Evolutionary conservation across 2,113 vertebrate species (phyloP).

Genomic region (Motacilla tschutschensis): DNA sequence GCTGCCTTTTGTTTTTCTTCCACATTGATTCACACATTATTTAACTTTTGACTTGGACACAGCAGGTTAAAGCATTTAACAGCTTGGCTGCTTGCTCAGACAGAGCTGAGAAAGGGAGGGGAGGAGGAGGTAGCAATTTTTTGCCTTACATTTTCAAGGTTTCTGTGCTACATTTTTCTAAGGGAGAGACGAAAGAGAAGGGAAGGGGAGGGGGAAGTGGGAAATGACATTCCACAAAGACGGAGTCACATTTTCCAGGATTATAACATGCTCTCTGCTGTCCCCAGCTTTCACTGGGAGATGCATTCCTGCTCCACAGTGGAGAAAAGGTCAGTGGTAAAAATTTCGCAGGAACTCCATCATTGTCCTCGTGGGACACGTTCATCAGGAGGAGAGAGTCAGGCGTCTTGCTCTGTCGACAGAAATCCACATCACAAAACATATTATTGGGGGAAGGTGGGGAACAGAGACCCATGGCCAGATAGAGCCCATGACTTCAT

Average conservation of each 20-base stretch:
- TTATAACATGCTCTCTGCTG: neutral
- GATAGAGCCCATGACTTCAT: neutral
- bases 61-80: slow-evolving; percentile 56
- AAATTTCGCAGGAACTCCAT: slow-evolving; percentile 30
- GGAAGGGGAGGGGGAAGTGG: neutral
- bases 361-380: slow-evolving; percentile 14
- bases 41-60: slow-evolving; percentile 37
- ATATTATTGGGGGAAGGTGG: neutral
- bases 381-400: slow-evolving; percentile 32
- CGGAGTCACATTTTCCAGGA: slow-evolving; percentile 44
- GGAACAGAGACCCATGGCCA: neutral
- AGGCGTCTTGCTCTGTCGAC: slow-evolving; percentile 5
- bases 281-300: slow-evolving; percentile 1
- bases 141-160: slow-evolving; percentile 16
- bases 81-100: slow-evolving; percentile 31
- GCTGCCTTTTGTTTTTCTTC: slow-evolving; percentile 19
- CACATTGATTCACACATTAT: slow-evolving; percentile 22
- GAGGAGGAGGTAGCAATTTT: neutral
- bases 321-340: slow-evolving; percentile 36
- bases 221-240: slow-evolving; percentile 40
- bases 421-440: slow-evolving; percentile 34
- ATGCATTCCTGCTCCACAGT: neutral
- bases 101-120: neutral
- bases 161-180: slow-evolving; percentile 5
- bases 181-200: neutral